Conservation (phyloP, 2,888 invertebrate species). For the Chorisops tibialis region DNA sequence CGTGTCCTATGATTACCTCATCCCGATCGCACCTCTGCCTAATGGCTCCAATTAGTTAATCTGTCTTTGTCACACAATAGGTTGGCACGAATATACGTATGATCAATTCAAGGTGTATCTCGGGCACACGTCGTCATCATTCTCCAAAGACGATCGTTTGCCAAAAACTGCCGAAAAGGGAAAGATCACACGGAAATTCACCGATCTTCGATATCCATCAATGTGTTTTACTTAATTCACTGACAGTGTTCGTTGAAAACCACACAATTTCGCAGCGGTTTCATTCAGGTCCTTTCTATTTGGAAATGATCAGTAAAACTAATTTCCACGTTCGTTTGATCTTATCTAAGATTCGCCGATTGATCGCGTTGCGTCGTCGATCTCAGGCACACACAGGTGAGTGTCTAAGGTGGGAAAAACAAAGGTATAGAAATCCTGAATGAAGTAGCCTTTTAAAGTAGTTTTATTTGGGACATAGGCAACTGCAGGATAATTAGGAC, state of each 20-base stretch:
- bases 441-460: conserved; percentile 11
- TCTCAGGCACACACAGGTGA: conserved; percentile 17
- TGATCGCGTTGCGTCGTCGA: background rate
- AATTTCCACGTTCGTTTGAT: conserved; percentile 27
- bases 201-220: conserved; percentile 5
- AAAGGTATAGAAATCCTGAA: background rate
- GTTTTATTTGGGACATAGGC: conserved; percentile 29
- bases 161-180: background rate
- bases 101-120: too few species aligned
- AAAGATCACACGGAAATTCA: conserved; percentile 3
- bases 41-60: conserved; percentile 27
- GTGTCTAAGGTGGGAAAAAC: background rate
- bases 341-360: background rate
- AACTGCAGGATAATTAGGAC: conserved; percentile 52
- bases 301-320: conserved; percentile 32
- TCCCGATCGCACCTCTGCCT: conserved; percentile 19
- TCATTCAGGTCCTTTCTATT: conserved; percentile 27
- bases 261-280: conserved; percentile 21
- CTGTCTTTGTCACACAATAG: conserved; percentile 27
- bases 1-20: conserved; percentile 12
- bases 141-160: background rate
- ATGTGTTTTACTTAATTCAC: conserved; percentile 21
- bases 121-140: conserved; percentile 29
- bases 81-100: background rate
- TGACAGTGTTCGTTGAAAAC: conserved; percentile 8